Evolutionary conservation across 1,140 invertebrate genomes (phyloP), one percentile per base, ranked within the genome.

Genomic region (Drosophila bipectinata): DNA sequence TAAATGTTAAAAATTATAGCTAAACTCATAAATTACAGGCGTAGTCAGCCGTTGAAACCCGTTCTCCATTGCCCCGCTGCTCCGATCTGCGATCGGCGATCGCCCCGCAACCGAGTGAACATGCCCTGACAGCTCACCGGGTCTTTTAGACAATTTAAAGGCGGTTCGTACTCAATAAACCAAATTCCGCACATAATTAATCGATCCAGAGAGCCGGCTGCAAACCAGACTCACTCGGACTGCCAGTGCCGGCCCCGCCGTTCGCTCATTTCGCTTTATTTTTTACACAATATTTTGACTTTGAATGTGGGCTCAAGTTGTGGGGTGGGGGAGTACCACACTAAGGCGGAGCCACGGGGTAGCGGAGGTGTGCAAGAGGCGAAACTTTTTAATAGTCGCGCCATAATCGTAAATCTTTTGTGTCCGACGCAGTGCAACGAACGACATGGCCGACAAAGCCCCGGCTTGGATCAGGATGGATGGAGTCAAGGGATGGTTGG

Each of bases 351-450:
- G 26, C 26, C 6, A 12, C 12, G 7, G n/a, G 34, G 28, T 9
- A 48, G 49, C 15, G 66, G 82, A 75, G 77, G 82, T 82, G 82
- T 76, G 64, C 66, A 78, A 80, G 67, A 88, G 83, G 83, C 83
- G 84, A 88, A 88, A 88, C 83, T 89, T 88, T 88, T 88, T 88
- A 88, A 88, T 88, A 88, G 83, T 89, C 83, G 84, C 72, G 79
- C 83, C 84, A 88, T 88, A 88, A 88, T 88, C 83, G 83, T 88
- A 88, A 88, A 88, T 88, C 83, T 88, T 88, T 88, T 88, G 83
- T 88, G 83, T 88, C 84, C 76, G 79, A 79, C 79, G 83, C 83
- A 87, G 82, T 87, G 82, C 82, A 87, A 87, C 69, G 64, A 87
- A 87, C 74, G 69, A 82, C 80, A 84, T 84, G 81, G 72, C 80